A percentile compares a stretch with the other conserved stretches of the same genome.
phyloP scores from a whole-genome alignment of 1,140 invertebrate genomes.

The Brachionus asplanchnoidis region DNA sequence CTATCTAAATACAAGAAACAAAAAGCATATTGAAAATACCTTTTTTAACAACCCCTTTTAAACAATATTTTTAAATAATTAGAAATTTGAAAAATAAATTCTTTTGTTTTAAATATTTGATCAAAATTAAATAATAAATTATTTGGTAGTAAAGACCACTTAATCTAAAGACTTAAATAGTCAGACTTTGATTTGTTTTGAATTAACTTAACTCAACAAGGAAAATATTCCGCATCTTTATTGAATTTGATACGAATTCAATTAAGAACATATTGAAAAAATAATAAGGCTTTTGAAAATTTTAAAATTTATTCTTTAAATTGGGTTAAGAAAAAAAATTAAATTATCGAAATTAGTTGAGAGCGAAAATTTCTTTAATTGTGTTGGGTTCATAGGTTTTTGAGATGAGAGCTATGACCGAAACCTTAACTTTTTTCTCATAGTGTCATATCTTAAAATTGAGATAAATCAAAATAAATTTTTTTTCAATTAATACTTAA shows the following conservation, averaged over 20 bases:
- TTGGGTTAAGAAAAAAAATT: neutral
- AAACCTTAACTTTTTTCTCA: neutral
- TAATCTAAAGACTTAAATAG: neutral
- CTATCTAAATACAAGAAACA: neutral
- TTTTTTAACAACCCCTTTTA: neutral
- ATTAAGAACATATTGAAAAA: neutral
- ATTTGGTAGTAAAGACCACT: neutral
- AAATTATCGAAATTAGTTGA: neutral
- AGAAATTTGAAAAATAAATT: too few species aligned
- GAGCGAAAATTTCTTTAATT: neutral
- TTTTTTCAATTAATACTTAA: neutral
- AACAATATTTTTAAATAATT: too few species aligned
- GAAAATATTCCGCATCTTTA: neutral
- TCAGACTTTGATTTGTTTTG: neutral
- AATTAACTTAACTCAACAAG: neutral
- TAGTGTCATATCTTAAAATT: neutral
- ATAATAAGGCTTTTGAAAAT: neutral
- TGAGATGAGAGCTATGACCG: neutral
- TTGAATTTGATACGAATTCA: neutral
- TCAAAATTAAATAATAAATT: neutral
- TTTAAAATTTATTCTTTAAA: neutral
- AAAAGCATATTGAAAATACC: neutral
- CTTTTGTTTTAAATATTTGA: too few species aligned
- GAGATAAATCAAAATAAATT: neutral
- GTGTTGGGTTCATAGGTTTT: neutral